phyloP scores from a whole-genome alignment of 1,140 invertebrate genomes.

The Magallana angulata region DNA sequence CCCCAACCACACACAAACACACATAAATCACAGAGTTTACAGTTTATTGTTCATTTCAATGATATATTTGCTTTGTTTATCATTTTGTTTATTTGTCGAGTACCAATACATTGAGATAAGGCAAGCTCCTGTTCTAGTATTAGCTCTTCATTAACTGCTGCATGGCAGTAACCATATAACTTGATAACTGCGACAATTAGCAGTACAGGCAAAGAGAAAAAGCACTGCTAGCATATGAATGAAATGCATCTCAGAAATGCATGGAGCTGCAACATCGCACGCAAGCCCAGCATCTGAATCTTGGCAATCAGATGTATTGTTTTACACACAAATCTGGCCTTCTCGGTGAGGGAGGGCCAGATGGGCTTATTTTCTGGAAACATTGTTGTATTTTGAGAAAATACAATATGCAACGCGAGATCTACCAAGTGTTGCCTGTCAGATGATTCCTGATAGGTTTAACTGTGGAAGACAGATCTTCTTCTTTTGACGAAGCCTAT shows the following conservation, averaged over 20 bases:
- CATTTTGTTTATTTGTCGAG: too few species aligned
- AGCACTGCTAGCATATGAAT: background rate
- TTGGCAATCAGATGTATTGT: background rate
- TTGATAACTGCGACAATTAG: too few species aligned
- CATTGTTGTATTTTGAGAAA: conserved; percentile 5
- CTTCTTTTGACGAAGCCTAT: background rate
- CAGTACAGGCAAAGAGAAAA: too few species aligned
- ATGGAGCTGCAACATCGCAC: background rate
- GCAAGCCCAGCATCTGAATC: background rate
- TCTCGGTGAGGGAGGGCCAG: background rate
- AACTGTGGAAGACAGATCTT: background rate
- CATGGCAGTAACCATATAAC: too few species aligned
- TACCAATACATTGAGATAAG: too few species aligned
- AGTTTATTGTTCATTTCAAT: too few species aligned
- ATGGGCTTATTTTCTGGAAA: conserved; percentile 31
- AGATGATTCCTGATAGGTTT: background rate
- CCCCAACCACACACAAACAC: too few species aligned
- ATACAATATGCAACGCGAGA: too few species aligned
- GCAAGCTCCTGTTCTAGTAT: too few species aligned
- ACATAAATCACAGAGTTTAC: too few species aligned
- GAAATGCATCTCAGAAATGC: background rate
- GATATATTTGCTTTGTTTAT: too few species aligned
- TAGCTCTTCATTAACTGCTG: too few species aligned
- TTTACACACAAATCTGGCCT: background rate
- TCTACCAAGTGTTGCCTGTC: background rate